Evolutionary conservation across 1,140 invertebrate species (phyloP).

Genomic region (Sitodiplosis mosellana): DNA sequence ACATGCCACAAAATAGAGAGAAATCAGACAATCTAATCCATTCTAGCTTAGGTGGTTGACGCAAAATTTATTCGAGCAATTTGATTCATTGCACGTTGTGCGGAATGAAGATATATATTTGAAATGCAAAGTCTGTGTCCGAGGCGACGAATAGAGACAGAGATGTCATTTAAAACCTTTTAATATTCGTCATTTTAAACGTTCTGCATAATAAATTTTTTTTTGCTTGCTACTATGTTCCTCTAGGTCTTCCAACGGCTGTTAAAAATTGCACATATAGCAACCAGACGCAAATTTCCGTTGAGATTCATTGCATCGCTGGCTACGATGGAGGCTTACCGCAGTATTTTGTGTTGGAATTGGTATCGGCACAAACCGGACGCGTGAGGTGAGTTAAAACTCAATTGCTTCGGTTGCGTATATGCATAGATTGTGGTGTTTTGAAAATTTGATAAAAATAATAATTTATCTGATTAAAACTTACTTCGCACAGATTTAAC

Average conservation of each 20-base stretch:
- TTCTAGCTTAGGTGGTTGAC: no score
- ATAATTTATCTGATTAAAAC: conserved; percentile 4
- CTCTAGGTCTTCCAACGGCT: conserved; percentile 43
- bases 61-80: background rate
- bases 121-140: background rate
- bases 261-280: conserved; percentile 51
- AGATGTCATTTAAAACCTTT: no score
- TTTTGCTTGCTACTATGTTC: background rate
- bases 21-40: no score
- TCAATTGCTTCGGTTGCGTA: background rate
- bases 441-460: no score
- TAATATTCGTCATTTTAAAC: no score
- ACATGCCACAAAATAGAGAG: no score
- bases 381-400: conserved; percentile 18
- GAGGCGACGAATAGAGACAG: background rate
- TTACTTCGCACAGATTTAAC: conserved; percentile 16
- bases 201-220: no score
- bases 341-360: conserved; percentile 54
- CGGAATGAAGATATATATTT: no score
- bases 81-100: background rate
- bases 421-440: no score
- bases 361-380: conserved; percentile 28
- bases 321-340: conserved; percentile 60
- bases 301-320: conserved; percentile 55
- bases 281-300: conserved; percentile 49